Evolutionary conservation across 2,888 invertebrate genomes (phyloP).

Genomic region (Serrognathus titanus): DNA sequence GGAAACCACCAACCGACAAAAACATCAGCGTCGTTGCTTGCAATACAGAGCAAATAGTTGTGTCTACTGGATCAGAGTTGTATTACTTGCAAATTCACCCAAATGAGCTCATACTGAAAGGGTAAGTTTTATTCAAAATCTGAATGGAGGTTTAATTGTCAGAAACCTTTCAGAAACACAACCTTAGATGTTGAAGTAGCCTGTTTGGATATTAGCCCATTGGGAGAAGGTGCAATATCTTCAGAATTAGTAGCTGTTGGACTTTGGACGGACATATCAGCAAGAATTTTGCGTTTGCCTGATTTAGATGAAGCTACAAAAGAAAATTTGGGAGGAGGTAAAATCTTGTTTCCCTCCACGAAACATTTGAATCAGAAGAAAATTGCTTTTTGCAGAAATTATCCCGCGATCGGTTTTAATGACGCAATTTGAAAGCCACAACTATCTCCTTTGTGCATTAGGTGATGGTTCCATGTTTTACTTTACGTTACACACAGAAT

Average conservation of each 20-base stretch:
- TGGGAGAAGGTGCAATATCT: constrained; percentile 59
- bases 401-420: constrained; percentile 94
- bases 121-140: constrained; percentile 39
- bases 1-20: constrained; percentile 67
- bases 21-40: constrained; percentile 88
- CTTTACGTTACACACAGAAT: constrained; percentile 76
- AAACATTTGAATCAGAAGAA: neutral
- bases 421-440: constrained; percentile 89
- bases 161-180: constrained; percentile 51
- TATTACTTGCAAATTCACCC: constrained; percentile 74
- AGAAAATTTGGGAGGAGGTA: constrained; percentile 84
- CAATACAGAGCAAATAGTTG: constrained; percentile 70
- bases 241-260: constrained; percentile 85
- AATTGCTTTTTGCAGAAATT: constrained; percentile 65
- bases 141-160: neutral
- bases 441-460: constrained; percentile 85
- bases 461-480: constrained; percentile 99
- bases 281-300: constrained; percentile 80
- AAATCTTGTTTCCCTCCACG: constrained; percentile 9
- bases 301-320: constrained; percentile 76
- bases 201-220: constrained; percentile 88
- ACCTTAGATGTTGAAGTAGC: constrained; percentile 92
- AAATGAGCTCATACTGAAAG: constrained; percentile 61
- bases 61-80: constrained; percentile 85
- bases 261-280: constrained; percentile 96